Base-by-base conservation (phyloP, 2,888 invertebrate species). In the Dynastes maya region DNA sequence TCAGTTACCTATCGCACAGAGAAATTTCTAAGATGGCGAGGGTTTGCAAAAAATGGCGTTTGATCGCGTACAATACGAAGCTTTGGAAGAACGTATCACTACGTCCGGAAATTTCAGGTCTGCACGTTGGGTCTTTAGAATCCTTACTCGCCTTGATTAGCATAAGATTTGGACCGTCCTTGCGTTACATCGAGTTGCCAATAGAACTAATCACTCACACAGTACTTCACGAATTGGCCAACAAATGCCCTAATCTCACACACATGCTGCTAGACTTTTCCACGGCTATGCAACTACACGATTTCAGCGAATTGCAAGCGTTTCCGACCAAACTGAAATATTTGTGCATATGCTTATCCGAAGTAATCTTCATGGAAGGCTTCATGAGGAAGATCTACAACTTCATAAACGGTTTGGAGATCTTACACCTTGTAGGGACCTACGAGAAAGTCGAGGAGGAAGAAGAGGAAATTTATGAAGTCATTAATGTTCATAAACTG, bases 341-440 rank as follows among this genome's bases (percentile, higher is more conserved):
- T 88, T 80, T 89, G 37, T 89, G 89, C 80, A 96, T 99, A 86
- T 99, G 99, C 83, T 91, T 99, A 58, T 98, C 98, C 0, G 99
- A 99, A 89, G 98, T 99, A 82, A 99, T 99, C 89, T 99, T 99
- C 90, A 97, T 99, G 96, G 99, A 99, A 88, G 99, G 99, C 13
- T 99, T 99, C 88, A 98, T 99, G 97, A 90, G 99, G 83, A 98
- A 99, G 90, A 99, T 99, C 82, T 99, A 99, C 89, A 99, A 99
- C 88, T 99, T 99, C 86, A 98, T 99, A 86, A 99, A 99, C 83
- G 99, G 99, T 3, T 89, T 99, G 78, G 98, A 99, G 90, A 96
- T 98, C 77, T 91, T 99, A 76, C 99, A 99, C 90, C 92, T 99
- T 77, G 97, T 99, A 86, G 99, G 98, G 13, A 98, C 98, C 0